A percentile compares a stretch with the other conserved stretches of the same genome.
These are phyloP conservation scores for Lithobates sylvaticus DNA, from an alignment of 2,797 vertebrate genomes.

Conservation along the genomic window DNA sequence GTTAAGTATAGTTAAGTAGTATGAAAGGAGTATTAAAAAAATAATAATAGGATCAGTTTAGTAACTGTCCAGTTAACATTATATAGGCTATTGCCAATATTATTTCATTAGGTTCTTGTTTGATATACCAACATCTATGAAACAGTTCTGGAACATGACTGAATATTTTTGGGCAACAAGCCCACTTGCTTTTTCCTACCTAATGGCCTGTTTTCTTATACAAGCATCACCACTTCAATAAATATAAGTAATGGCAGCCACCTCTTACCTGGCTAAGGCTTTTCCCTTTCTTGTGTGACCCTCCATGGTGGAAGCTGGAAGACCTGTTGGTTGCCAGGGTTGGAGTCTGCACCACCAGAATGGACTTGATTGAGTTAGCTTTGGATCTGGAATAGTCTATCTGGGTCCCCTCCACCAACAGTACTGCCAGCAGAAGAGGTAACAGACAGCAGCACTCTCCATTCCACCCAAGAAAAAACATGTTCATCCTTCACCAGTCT, in stretches of 20 bases:
- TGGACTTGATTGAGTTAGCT: constrained; percentile 95
- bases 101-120: neutral
- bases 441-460: constrained; percentile 81
- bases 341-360: constrained; percentile 81
- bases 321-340: constrained; percentile 84
- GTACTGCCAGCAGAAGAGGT: constrained; percentile 84
- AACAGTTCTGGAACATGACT: neutral
- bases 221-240: neutral
- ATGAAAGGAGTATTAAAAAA: too few relatives aligned
- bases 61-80: too few relatives aligned
- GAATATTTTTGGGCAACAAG: neutral
- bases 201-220: neutral
- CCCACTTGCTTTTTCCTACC: neutral
- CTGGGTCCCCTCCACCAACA: constrained; percentile 87
- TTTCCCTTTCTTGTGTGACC: constrained; percentile 85
- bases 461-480: constrained; percentile 74
- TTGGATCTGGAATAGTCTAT: constrained; percentile 84
- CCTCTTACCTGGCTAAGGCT: constrained; percentile 84
- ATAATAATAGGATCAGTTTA: too few relatives aligned
- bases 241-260: neutral
- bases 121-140: neutral
- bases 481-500: constrained; percentile 75
- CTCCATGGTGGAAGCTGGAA: constrained; percentile 77
- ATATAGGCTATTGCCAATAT: too few relatives aligned
- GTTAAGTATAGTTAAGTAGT: too few relatives aligned